Evolutionary conservation across 1,140 invertebrate species (phyloP), one percentile per base, ranked within the genome.

Genomic region (Temnothorax nylanderi): DNA sequence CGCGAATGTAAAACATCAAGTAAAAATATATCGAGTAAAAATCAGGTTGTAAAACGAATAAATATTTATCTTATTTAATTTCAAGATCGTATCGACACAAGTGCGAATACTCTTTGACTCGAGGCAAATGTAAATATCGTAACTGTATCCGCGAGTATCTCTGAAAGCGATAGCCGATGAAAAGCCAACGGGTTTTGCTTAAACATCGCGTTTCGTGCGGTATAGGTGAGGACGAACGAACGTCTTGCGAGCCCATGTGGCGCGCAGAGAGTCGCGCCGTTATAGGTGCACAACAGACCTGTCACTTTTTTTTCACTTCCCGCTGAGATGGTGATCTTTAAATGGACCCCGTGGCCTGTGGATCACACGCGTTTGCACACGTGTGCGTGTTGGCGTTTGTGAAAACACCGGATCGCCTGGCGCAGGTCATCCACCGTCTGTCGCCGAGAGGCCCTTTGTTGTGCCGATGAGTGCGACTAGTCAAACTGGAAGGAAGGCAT

Each of bases 361-460:
- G 54, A 80, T 51, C 64, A 51, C 47, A 16, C 44, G 64, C 26
- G 21, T 49, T 51, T 51, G 47, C 64, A 26, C 16, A n/a, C 37
- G 76, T 78, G 64, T 77, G 74, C 26, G 47, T 85, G 75, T 62
- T n/a, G 58, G 32, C 75, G 47, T 85, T 85, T 78, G 74, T 85
- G 58, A 41, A 78, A 85, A 85, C 47, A 67, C 37, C 72, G 60
- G 34, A 34, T 49, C 44, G 37, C 5, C n/a, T 8, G 37, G 47
- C 62, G 10, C 82, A 44, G 82, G 82, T 85, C 82, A 85, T 65
- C 72, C 60, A 85, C 74, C 60, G 82, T 85, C 82, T 76, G 82
- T 78, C 11, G 74, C 64, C 18, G 32, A n/a, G 49, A 11, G 37
- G 18, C 16, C 41, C 32, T 54, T 74, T 85, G 49, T 74, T 49